Evolutionary conservation across 2,113 vertebrate genomes (phyloP).

Genomic region (Nematolebias whitei): DNA sequence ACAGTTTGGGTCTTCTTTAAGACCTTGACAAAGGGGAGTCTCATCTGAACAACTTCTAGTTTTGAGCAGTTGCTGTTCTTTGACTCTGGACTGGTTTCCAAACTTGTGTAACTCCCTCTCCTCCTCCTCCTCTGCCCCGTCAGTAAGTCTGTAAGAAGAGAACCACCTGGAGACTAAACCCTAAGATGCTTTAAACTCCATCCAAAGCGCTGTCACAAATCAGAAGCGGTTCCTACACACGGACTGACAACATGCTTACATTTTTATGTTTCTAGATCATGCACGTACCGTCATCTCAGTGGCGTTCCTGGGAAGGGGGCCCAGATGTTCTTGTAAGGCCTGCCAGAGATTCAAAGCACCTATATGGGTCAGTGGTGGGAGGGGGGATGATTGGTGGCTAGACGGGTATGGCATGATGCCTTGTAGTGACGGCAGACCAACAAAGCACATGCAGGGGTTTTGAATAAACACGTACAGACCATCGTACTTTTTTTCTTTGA

Average conservation of each 20-base stretch:
- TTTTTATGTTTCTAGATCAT: conserved; percentile 47
- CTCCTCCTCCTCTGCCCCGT: conserved; percentile 17
- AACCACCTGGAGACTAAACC: conserved; percentile 60
- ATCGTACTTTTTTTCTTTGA: conserved; percentile 51
- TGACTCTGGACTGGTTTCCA: too few relatives aligned
- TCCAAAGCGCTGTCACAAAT: conserved; percentile 50
- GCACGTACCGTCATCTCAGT: conserved; percentile 40
- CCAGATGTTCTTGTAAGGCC: conserved; percentile 58
- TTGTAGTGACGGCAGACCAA: conserved; percentile 33
- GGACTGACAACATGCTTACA: conserved; percentile 42
- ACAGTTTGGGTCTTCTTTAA: too few relatives aligned
- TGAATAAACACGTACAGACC: conserved; percentile 55
- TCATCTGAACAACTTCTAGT: too few relatives aligned
- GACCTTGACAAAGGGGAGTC: too few relatives aligned
- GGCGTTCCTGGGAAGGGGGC: conserved; percentile 65
- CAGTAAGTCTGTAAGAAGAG: conserved; percentile 33
- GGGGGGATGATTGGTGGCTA: neutral
- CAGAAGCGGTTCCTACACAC: conserved; percentile 5
- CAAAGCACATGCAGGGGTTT: conserved; percentile 49
- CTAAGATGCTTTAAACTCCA: conserved; percentile 49
- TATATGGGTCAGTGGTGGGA: conserved; percentile 65
- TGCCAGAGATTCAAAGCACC: conserved; percentile 71
- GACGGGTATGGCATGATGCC: conserved; percentile 36
- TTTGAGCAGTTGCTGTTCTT: too few relatives aligned
- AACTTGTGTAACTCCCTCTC: neutral